Conservation (phyloP, 2,888 invertebrate genomes). For the Griposia aprilina region DNA sequence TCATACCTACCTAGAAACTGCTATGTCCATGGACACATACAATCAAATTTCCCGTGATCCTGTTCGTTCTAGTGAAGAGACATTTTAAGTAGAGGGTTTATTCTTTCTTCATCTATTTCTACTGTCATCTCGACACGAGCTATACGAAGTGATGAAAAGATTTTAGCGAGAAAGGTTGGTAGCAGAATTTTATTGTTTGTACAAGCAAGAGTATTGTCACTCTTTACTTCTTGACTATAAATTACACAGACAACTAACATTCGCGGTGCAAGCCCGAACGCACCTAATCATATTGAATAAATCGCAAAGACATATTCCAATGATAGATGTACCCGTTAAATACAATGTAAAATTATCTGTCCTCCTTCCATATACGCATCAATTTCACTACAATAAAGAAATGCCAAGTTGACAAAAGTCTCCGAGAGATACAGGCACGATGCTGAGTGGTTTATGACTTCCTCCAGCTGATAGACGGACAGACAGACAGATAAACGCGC, state of each 20-base stretch:
- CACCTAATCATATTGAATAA: conserved; percentile 9
- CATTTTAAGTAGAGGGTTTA: too few relatives aligned
- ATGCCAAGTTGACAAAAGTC: conserved; percentile 76
- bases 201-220: too few relatives aligned
- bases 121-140: too few relatives aligned
- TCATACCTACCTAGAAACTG: too few relatives aligned
- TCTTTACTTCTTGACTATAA: too few relatives aligned
- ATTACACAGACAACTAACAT: background rate
- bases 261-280: background rate
- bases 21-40: too few relatives aligned
- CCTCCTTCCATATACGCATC: conserved; percentile 52
- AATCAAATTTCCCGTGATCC: too few relatives aligned
- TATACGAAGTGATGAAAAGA: too few relatives aligned
- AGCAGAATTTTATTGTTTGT: too few relatives aligned
- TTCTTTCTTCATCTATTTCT: too few relatives aligned
- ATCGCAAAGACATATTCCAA: background rate
- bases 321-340: conserved; percentile 18
- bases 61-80: too few relatives aligned
- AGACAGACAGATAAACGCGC: conserved; percentile 80
- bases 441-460: conserved; percentile 87
- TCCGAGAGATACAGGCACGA: conserved; percentile 79
- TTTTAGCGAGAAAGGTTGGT: too few relatives aligned
- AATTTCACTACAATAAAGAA: conserved; percentile 73
- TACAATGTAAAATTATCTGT: conserved; percentile 50
- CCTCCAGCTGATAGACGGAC: conserved; percentile 74